Evolutionary conservation across 2,113 vertebrate genomes (phyloP), one percentile per base, ranked within the genome.

Genomic region (Datnioides undecimradiatus): DNA sequence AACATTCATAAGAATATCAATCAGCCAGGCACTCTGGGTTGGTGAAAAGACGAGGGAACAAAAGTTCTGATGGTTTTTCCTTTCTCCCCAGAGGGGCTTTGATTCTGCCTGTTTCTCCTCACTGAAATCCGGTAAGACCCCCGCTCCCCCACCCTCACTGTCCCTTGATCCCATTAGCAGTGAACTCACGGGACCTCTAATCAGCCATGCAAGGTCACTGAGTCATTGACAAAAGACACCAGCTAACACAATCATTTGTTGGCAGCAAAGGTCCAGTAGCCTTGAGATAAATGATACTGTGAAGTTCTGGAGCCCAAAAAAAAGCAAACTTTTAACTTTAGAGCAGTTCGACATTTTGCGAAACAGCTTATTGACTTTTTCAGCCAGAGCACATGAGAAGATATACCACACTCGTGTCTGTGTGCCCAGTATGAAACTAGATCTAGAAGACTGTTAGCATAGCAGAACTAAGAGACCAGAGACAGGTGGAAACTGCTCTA

Each of bases 121-220:
- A 68, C 41, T 78, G 75, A 85, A 87, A 85, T 80, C 70, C 79
- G 73, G 64, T 87, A 81, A 88, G 55, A 78, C 14, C 68, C 68
- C 41, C 17, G 21, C 41, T 31, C 60, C 48, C 33, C 52, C 54
- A 64, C 49, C 65, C 11, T 48, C 17, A 21, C 60, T 54, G 71
- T 67, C 73, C 57, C 64, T 55, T 87, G 23, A 87, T 88, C 75
- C 77, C 63, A 82, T 90, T 87, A 90, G 79, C 64, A 0, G 29
- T 59, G 43, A 79, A 57, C 77, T 84, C 74, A 11, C 6, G 48
- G 73, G 77, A 85, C 72, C 54, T 65, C 66, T 38, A 38, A 80
- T 85, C 68, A 85, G 60, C 63, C 72, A 78, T 46, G 76, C 73
- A 82, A 88, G 82, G 88, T 88, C 83, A 80, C 55, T 12, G 46